Conservation (phyloP, 2,888 invertebrate genomes). For the Abrostola tripartita region DNA sequence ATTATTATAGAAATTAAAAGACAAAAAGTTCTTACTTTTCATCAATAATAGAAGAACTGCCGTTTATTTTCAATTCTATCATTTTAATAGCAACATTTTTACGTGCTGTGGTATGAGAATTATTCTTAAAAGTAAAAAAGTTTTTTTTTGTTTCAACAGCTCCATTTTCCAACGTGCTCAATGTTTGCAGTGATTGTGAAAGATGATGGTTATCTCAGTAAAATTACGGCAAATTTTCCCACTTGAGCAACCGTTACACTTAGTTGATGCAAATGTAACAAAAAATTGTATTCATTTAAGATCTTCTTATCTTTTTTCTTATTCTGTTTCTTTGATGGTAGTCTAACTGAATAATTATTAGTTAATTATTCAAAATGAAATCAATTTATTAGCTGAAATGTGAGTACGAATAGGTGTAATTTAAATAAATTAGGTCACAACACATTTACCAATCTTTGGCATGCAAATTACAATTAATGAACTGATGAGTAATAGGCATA, state of each 20-base stretch:
- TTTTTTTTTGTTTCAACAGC: constrained; percentile 27
- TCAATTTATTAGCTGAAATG: neutral
- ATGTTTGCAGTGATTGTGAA: constrained; percentile 65
- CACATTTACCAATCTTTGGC: too few relatives aligned
- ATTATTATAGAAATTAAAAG: neutral
- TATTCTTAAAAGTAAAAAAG: constrained; percentile 12
- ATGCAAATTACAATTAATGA: too few relatives aligned
- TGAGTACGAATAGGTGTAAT: neutral
- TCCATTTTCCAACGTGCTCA: constrained; percentile 49
- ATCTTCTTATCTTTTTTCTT: constrained; percentile 34
- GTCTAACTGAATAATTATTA: neutral
- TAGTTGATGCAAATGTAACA: constrained; percentile 56
- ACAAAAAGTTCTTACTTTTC: too few relatives aligned
- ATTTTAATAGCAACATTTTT: constrained; percentile 4
- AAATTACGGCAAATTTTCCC: constrained; percentile 68
- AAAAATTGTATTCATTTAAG: constrained; percentile 42
- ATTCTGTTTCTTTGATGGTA: constrained; percentile 7
- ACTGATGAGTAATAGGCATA: too few relatives aligned
- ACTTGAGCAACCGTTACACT: constrained; percentile 65
- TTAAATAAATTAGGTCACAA: too few relatives aligned
- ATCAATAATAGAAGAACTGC: too few relatives aligned
- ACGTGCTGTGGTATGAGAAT: neutral
- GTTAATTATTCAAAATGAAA: neutral
- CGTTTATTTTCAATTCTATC: neutral
- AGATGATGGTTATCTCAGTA: constrained; percentile 66